Base-by-base conservation (phyloP, 2,797 vertebrate genomes). In the Meda fulgida region DNA sequence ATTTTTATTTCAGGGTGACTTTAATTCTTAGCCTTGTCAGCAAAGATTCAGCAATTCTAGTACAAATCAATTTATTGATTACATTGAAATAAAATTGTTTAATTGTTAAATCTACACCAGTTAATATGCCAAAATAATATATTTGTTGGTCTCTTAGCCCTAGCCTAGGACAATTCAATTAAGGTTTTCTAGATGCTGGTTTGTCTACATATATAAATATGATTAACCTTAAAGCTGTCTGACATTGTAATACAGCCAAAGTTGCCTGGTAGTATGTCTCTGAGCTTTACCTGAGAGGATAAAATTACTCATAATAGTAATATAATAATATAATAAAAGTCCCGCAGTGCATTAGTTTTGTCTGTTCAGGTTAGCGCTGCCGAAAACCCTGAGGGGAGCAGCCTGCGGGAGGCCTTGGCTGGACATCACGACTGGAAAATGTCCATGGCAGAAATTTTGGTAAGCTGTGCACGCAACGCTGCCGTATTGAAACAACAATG, bases 401-500 rank as follows among this genome's bases (percentile, higher is more conserved):
- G 58, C 46, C 76, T 77, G 77, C 78, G 75, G 55, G 78, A 84
- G 66, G 66, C 71, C 67, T 79, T 86, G 81, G 78, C 78, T 78
- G 66, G 72, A 84, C 65, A 77, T 36, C 71, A 40, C n/a, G 51
- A 51, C 46, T 67, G 69, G 76, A 38, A 80, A 70, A 86, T 3
- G 72, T 55, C 72, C 82, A 77, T 67, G 46, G 72, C 18, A 67
- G 48, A 19, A 67, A n/a, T 29, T 36, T 77, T 69, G 34, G 60
- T 66, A 84, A 60, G 55, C 83, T 48, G 55, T 13, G 5, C 77
- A 75, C 69, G 70, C 72, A 78, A 63, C 71, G 8, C 65, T 36
- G 36, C 83, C 40, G 21, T 78, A n/a, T 21, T 40, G 63, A 85
- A 85, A 66, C 85, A 83, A 83, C 75, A 72, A 65, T 84, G 72